A percentile compares a stretch with the other conserved stretches of the same genome.
These are phyloP conservation scores for Anarsia innoxiella DNA, from an alignment of 2,888 invertebrate genomes.

Conservation along the genomic window DNA sequence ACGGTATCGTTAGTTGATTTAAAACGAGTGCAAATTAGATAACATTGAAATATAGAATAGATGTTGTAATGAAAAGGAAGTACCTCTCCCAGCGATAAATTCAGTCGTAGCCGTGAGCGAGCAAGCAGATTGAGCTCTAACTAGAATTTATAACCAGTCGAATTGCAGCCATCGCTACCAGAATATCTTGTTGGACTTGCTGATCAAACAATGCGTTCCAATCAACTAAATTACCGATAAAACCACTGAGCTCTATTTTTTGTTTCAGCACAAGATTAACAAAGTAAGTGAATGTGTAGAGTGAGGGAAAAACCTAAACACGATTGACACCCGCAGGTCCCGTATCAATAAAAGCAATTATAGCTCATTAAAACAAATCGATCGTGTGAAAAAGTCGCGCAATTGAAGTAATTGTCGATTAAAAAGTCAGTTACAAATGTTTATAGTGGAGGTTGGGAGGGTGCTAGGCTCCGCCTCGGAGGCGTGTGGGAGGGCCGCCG, in stretches of 20 bases:
- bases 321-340: constrained; percentile 21
- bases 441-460: constrained; percentile 12
- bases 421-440: constrained; percentile 35
- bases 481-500: constrained; percentile 63
- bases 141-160: constrained; percentile 55
- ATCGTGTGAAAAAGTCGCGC: constrained; percentile 45
- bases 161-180: constrained; percentile 30
- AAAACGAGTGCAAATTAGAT: too few relatives aligned
- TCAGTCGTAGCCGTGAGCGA: constrained; percentile 34
- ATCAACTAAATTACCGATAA: constrained; percentile 9
- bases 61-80: constrained; percentile 7
- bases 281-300: not conserved
- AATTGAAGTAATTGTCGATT: constrained; percentile 37
- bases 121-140: constrained; percentile 38
- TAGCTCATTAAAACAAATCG: constrained; percentile 58
- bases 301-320: constrained; percentile 25
- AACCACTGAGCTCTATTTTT: constrained; percentile 1
- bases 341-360: constrained; percentile 64
- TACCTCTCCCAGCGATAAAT: constrained; percentile 25
- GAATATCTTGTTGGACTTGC: constrained; percentile 9
- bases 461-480: constrained; percentile 45
- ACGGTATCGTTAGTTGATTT: too few relatives aligned
- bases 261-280: constrained; percentile 1
- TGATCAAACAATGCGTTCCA: constrained; percentile 9
- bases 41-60: constrained; percentile 5